Conservation (phyloP, 1,140 invertebrate genomes). For the Aphelenchoides avenae region DNA sequence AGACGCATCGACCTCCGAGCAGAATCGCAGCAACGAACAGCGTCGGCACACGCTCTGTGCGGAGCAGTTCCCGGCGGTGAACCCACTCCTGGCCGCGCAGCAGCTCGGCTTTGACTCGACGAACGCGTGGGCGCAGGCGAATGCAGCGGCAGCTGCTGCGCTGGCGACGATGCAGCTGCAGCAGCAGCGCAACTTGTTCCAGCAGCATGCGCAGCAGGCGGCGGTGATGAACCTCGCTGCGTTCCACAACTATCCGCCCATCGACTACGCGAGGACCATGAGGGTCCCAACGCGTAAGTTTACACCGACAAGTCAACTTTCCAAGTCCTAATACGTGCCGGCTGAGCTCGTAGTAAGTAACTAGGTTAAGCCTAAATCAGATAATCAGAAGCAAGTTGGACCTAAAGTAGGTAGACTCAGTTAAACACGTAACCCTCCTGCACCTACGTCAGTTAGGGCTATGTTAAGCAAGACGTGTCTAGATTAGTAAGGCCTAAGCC, state of each 20-base stretch:
- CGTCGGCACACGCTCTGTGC: conserved; percentile 38
- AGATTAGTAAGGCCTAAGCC: no score
- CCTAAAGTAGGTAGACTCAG: no score
- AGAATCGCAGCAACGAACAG: conserved; percentile 18
- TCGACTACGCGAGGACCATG: conserved; percentile 31
- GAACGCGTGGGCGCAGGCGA: conserved; percentile 33
- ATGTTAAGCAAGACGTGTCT: no score
- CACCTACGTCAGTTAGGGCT: no score
- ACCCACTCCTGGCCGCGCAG: conserved; percentile 31
- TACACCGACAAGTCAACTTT: no score
- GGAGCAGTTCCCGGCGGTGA: conserved; percentile 20
- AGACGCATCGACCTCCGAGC: neutral
- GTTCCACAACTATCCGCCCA: conserved; percentile 29
- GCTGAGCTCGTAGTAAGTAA: no score
- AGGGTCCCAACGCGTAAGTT: conserved; percentile 34
- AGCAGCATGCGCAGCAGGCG: conserved; percentile 23
- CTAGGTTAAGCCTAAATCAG: no score
- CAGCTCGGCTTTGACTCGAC: conserved; percentile 37
- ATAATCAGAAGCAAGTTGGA: no score
- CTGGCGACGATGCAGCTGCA: conserved; percentile 28
- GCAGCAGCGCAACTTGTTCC: conserved; percentile 8
- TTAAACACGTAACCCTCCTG: no score
- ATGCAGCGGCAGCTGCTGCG: conserved; percentile 31
- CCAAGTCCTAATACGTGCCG: no score
- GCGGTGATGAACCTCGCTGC: conserved; percentile 31